Evolutionary conservation across 2,113 vertebrate genomes (phyloP), one percentile per base, ranked within the genome.

Genomic region (Dascyllus trimaculatus): DNA sequence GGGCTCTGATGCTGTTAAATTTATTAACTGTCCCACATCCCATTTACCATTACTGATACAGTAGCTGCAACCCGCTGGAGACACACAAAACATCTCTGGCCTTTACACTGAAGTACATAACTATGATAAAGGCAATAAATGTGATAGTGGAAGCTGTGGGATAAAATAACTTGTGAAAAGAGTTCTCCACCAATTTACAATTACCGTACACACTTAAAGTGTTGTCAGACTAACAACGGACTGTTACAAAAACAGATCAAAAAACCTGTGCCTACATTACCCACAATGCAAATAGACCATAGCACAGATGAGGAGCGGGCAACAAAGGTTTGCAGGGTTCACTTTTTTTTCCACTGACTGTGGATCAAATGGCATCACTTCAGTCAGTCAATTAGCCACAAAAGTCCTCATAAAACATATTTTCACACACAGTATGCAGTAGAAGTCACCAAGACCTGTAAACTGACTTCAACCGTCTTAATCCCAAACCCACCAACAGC

Each of bases 1-100:
- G 29, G 25, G 54, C 70, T 69, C 29, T 73, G 61, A 67, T 83
- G 32, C 29, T 2, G 48, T 69, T 70, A 59, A 15, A 85, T 81
- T 24, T 82, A 69, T 52, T 61, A 52, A 35, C 15, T 38, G 19
- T 57, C 25, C 26, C 32, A 19, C 49, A 71, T 45, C 19, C 18
- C 43, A 69, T 68, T 75, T 45, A 60, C 59, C 22, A 54, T 70
- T 53, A 54, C 40, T 70, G 45, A 64, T 48, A 43, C 40, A 43
- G 48, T 40, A 68, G 43, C 52, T 32, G 29, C 35, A 75, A 22
- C 38, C 4, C 52, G 57, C 19, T 18, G 21, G 25, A 66, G n/a
- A 70, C 45, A 82, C n/a, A 66, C 24, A 54, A 69, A 38, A 45
- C 25, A 64, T 24, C 11, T 38, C 19, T 21, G 24, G 19, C 29